These are phyloP conservation scores for Plagodis dolabraria DNA, from an alignment of 2,888 invertebrate species.

Conservation along the genomic window DNA sequence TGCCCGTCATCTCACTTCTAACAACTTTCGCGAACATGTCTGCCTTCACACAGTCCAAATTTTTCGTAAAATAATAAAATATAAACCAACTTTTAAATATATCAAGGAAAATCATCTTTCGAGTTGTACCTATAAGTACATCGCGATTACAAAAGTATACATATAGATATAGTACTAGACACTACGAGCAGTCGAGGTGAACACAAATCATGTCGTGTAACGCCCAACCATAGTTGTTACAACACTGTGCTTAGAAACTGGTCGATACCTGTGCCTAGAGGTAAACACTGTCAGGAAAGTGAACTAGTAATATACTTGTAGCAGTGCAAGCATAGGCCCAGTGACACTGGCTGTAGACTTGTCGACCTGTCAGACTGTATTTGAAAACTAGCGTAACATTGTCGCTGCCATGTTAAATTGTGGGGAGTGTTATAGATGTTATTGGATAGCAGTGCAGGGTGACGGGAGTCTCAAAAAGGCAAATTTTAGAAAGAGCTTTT, in stretches of 20 bases:
- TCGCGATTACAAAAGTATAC: too few species aligned
- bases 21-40: too few species aligned
- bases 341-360: neutral
- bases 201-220: constrained; percentile 47
- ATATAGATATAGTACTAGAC: too few species aligned
- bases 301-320: neutral
- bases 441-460: too few species aligned
- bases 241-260: constrained; percentile 24
- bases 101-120: too few species aligned
- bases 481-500: neutral
- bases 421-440: too few species aligned
- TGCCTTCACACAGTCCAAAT: too few species aligned
- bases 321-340: neutral
- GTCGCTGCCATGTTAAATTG: neutral
- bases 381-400: neutral
- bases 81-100: too few species aligned
- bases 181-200: constrained; percentile 32
- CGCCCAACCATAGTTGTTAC: constrained; percentile 41
- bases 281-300: constrained; percentile 7
- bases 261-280: constrained; percentile 2
- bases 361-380: neutral
- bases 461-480: too few species aligned
- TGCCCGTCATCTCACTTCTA: too few species aligned
- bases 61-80: too few species aligned
- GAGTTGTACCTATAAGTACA: too few species aligned